phyloP scores from a whole-genome alignment of 2,113 vertebrate species.

The Phycodurus eques region DNA sequence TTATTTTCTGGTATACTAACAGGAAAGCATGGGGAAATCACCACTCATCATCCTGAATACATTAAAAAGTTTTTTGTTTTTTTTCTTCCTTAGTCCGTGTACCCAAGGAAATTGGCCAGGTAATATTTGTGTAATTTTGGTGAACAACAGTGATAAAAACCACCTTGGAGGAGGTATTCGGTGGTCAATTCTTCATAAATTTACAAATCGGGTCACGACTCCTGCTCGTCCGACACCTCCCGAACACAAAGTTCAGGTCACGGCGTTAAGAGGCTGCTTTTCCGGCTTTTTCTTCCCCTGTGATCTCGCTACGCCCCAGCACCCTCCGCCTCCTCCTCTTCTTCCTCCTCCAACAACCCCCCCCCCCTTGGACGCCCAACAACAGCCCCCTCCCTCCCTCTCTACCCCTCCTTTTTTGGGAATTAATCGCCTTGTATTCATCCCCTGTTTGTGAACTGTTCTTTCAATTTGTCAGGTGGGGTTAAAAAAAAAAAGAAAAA shows the following conservation, averaged over 20 bases:
- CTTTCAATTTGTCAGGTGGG: conserved; percentile 60
- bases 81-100: neutral
- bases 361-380: neutral
- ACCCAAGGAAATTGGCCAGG: neutral
- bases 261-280: conserved; percentile 30
- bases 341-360: neutral
- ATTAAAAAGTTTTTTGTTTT: neutral
- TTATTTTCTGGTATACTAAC: neutral
- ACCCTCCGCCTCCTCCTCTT: conserved; percentile 28
- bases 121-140: neutral
- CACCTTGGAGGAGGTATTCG: neutral
- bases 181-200: neutral
- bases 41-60: neutral
- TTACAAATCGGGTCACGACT: neutral
- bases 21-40: neutral
- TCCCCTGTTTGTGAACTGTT: conserved; percentile 65
- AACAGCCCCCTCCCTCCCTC: conserved; percentile 1
- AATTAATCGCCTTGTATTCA: conserved; percentile 69
- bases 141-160: neutral
- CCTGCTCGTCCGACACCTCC: conserved; percentile 5
- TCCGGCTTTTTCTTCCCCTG: conserved; percentile 36
- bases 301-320: conserved; percentile 68
- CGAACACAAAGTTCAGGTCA: conserved; percentile 42
- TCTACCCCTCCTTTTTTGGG: conserved; percentile 26
- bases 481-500: neutral